Evolutionary conservation across 2,888 invertebrate genomes (phyloP).

Genomic region (Amblyjoppa proteus): DNA sequence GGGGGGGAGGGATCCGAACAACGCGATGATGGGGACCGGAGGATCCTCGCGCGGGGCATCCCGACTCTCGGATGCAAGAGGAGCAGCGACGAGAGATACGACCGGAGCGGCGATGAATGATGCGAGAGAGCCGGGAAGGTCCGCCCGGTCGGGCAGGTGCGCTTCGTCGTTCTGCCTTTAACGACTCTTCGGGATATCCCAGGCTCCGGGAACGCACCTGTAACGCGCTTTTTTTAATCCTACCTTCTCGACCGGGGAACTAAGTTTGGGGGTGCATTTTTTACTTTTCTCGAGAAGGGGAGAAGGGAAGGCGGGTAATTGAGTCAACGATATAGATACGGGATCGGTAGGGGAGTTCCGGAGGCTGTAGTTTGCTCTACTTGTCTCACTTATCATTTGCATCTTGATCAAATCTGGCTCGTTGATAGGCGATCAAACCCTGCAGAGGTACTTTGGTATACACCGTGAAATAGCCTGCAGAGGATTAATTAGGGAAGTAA

Average conservation of each 20-base stretch:
- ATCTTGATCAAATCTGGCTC: too few relatives aligned
- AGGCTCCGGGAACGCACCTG: slow-evolving; percentile 77
- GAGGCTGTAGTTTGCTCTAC: neutral
- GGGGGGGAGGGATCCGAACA: slow-evolving; percentile 50
- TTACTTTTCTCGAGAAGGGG: neutral
- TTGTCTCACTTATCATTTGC: neutral
- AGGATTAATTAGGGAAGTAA: too few relatives aligned
- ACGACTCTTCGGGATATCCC: slow-evolving; percentile 76
- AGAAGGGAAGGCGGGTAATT: neutral
- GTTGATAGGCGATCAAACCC: too few relatives aligned
- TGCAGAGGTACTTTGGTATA: too few relatives aligned
- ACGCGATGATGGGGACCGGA: slow-evolving; percentile 54
- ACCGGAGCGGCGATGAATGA: slow-evolving; percentile 78
- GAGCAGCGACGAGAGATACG: slow-evolving; percentile 64
- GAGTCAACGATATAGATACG: neutral
- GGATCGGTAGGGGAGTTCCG: neutral
- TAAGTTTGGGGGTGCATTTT: neutral
- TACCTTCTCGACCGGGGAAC: neutral
- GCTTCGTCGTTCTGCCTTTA: slow-evolving; percentile 73
- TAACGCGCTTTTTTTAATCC: slow-evolving; percentile 59
- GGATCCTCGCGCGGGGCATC: slow-evolving; percentile 34
- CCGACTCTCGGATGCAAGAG: slow-evolving; percentile 31
- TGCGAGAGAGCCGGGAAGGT: slow-evolving; percentile 63
- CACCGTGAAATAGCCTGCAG: too few relatives aligned
- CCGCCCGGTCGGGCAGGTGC: slow-evolving; percentile 76